Conservation (phyloP, 2,888 invertebrate species). For the Matsumyia berberina region DNA sequence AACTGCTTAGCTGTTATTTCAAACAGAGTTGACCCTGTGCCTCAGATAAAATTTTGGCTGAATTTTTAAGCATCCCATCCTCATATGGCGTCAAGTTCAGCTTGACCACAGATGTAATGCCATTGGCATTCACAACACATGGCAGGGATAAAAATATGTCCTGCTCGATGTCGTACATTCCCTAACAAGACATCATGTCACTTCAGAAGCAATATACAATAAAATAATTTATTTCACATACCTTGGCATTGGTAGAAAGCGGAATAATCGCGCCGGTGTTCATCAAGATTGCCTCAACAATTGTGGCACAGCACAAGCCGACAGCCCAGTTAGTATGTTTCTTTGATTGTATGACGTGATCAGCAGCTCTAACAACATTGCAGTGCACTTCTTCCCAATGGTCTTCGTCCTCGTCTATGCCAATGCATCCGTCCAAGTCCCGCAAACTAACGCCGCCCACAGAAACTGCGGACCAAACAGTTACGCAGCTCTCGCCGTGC, state of each 20-base stretch:
- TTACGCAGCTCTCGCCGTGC: slow-evolving; percentile 93
- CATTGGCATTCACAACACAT: slow-evolving; percentile 88
- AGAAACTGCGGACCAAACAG: slow-evolving; percentile 95
- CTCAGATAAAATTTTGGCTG: slow-evolving; percentile 86
- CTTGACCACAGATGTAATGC: slow-evolving; percentile 88
- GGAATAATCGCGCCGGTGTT: slow-evolving; percentile 90
- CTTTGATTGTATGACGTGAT: slow-evolving; percentile 91
- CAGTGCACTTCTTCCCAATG: slow-evolving; percentile 90
- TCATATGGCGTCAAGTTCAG: slow-evolving; percentile 87
- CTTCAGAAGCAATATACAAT: slow-evolving; percentile 92
- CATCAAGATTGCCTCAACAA: slow-evolving; percentile 88
- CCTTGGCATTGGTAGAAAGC: slow-evolving; percentile 89
- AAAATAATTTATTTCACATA: slow-evolving; percentile 84
- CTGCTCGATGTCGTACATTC: slow-evolving; percentile 88
- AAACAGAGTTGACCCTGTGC: slow-evolving; percentile 71
- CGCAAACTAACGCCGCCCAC: slow-evolving; percentile 92
- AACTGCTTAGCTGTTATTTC: not conserved
- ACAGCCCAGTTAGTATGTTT: slow-evolving; percentile 96
- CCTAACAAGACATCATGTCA: slow-evolving; percentile 84
- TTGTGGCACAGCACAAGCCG: slow-evolving; percentile 89
- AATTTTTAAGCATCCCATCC: slow-evolving; percentile 86
- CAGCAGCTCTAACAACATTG: slow-evolving; percentile 91
- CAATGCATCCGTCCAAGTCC: slow-evolving; percentile 89
- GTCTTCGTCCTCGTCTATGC: slow-evolving; percentile 88
- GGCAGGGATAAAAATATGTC: slow-evolving; percentile 94